Evolutionary conservation across 2,888 invertebrate genomes (phyloP).

Genomic region (Pomacea canaliculata): DNA sequence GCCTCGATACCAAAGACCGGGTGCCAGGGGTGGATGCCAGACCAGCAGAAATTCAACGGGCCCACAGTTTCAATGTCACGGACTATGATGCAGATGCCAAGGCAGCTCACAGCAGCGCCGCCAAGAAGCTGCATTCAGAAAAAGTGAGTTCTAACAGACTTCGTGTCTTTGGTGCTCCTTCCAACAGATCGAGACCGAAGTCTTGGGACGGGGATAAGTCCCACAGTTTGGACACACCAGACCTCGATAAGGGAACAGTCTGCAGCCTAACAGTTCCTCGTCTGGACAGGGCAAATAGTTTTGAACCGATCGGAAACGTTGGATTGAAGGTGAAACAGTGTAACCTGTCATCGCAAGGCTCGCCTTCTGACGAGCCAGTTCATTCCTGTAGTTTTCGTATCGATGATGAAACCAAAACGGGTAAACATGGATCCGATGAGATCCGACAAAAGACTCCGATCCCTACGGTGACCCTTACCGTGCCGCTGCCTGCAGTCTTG

Average conservation of each 20-base stretch:
- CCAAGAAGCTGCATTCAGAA: background rate
- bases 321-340: background rate
- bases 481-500: background rate
- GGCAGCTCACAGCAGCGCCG: background rate
- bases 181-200: constrained; percentile 14
- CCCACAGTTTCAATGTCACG: constrained; percentile 13
- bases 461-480: constrained; percentile 4
- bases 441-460: constrained; percentile 11
- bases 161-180: constrained; percentile 1
- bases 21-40: constrained; percentile 2
- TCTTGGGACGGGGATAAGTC: constrained; percentile 8
- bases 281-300: constrained; percentile 21
- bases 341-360: background rate
- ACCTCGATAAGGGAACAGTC: background rate
- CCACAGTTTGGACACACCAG: constrained; percentile 10
- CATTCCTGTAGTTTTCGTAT: constrained; percentile 8
- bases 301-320: constrained; percentile 9
- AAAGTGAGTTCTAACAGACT: constrained; percentile 2
- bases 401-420: constrained; percentile 1
- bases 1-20: constrained; percentile 19
- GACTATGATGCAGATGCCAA: background rate
- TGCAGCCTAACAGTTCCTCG: constrained; percentile 10
- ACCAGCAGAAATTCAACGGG: constrained; percentile 9
- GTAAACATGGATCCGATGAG: constrained; percentile 12
- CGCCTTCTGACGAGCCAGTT: constrained; percentile 6